Evolutionary conservation across 2,113 vertebrate genomes (phyloP).

Genomic region (Arothron firmamentum): DNA sequence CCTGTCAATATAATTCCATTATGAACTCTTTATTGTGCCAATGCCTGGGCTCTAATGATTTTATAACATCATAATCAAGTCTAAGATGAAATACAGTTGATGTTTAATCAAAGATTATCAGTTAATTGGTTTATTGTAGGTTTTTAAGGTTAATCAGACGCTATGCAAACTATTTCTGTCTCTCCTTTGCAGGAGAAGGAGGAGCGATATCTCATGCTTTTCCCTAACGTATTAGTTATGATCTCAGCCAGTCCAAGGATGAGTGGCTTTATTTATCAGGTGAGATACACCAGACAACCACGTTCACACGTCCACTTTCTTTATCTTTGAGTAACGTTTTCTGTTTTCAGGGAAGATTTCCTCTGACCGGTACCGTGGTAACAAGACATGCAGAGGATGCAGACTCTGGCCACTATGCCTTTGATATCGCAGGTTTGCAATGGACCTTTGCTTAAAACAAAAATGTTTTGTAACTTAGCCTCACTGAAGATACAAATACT

Average conservation of each 20-base stretch:
- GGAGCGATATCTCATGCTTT: constrained; percentile 92
- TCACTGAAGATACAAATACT: too few relatives aligned
- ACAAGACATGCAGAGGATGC: constrained; percentile 83
- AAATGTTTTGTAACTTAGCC: neutral
- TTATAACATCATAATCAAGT: too few relatives aligned
- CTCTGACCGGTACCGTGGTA: constrained; percentile 82
- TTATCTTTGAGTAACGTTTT: neutral
- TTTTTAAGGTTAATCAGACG: neutral
- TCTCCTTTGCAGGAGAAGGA: constrained; percentile 84
- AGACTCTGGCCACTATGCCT: constrained; percentile 80
- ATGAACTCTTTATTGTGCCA: too few relatives aligned
- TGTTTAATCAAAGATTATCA: too few relatives aligned
- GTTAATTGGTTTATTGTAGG: too few relatives aligned
- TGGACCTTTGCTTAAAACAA: neutral
- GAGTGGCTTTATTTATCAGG: constrained; percentile 99
- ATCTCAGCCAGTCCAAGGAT: constrained; percentile 93
- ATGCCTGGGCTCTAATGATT: too few relatives aligned
- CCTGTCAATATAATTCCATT: too few relatives aligned
- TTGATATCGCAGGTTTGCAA: constrained; percentile 90
- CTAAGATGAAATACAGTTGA: too few relatives aligned
- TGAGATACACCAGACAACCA: constrained; percentile 31
- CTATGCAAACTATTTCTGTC: neutral
- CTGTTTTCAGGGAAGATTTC: constrained; percentile 80
- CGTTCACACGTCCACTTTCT: neutral
- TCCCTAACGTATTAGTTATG: constrained; percentile 86